phyloP scores from a whole-genome alignment of 2,888 invertebrate genomes.

The Parascotia fuliginaria region DNA sequence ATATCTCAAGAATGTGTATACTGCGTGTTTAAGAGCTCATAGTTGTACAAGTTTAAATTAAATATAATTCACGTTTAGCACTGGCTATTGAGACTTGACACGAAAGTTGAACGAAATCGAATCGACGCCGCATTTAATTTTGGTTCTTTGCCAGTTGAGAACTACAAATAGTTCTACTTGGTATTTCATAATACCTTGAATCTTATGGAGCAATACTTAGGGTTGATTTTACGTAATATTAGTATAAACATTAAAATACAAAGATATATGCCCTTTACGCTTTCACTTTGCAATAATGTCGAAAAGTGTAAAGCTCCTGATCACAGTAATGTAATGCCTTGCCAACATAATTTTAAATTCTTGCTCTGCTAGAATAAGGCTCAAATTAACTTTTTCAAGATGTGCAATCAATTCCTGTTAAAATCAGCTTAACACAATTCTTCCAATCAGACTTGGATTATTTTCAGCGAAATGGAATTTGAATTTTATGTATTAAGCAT shows the following conservation, averaged over 20 bases:
- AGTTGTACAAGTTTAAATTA: constrained; percentile 6
- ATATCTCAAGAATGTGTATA: too few species aligned
- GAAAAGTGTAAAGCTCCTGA: constrained; percentile 12
- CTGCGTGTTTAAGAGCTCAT: too few species aligned
- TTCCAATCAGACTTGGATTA: constrained; percentile 11
- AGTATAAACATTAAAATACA: too few species aligned
- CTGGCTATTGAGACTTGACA: constrained; percentile 26
- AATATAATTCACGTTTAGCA: constrained; percentile 17
- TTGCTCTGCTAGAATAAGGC: neutral
- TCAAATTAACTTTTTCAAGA: neutral
- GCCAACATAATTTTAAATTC: neutral
- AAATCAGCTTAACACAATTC: neutral
- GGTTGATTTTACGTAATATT: constrained; percentile 5
- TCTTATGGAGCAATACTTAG: neutral
- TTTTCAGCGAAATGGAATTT: neutral
- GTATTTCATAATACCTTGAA: neutral
- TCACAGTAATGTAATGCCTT: neutral
- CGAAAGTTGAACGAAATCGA: constrained; percentile 23
- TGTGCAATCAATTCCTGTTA: constrained; percentile 16
- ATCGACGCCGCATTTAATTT: constrained; percentile 21
- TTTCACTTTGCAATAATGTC: constrained; percentile 9
- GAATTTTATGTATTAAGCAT: neutral
- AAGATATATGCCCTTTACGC: constrained; percentile 8
- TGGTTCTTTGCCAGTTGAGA: constrained; percentile 27
- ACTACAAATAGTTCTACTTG: constrained; percentile 8